These are phyloP conservation scores for Medauroidea extradentata DNA, from an alignment of 1,140 invertebrate species.

Conservation along the genomic window DNA sequence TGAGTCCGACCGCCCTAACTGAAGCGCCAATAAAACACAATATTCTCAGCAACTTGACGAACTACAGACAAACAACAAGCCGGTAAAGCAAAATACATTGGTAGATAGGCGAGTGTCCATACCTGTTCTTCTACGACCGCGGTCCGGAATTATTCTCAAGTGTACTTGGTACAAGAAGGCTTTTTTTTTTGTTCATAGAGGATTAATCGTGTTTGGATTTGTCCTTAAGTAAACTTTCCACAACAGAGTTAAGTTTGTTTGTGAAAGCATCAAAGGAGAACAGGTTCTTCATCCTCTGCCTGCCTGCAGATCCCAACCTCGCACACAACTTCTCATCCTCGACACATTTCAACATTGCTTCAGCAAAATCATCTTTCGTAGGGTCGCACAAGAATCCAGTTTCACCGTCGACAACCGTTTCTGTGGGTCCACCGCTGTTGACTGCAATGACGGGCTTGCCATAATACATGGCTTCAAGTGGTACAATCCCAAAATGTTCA, in stretches of 20 bases:
- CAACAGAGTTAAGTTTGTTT: neutral
- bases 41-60: too few species aligned
- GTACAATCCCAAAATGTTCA: slow-evolving; percentile 99
- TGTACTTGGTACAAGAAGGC: too few species aligned
- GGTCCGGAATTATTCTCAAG: too few species aligned
- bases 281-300: neutral
- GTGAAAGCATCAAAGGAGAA: slow-evolving; percentile 9
- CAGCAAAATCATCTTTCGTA: slow-evolving; percentile 64
- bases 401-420: slow-evolving; percentile 82
- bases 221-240: neutral
- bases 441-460: slow-evolving; percentile 90
- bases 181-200: too few species aligned
- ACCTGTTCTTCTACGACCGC: too few species aligned
- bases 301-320: slow-evolving; percentile 5
- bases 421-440: slow-evolving; percentile 91
- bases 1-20: too few species aligned
- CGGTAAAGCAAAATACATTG: too few species aligned
- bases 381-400: slow-evolving; percentile 87
- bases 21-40: too few species aligned
- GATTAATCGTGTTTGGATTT: neutral
- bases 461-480: slow-evolving; percentile 96
- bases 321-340: neutral
- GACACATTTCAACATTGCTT: slow-evolving; percentile 56
- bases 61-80: too few species aligned
- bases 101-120: too few species aligned